A percentile compares a stretch with the other conserved stretches of the same genome.
These are phyloP conservation scores for Procapra przewalskii DNA, from an alignment of 2,113 vertebrate species.

Conservation along the genomic window DNA sequence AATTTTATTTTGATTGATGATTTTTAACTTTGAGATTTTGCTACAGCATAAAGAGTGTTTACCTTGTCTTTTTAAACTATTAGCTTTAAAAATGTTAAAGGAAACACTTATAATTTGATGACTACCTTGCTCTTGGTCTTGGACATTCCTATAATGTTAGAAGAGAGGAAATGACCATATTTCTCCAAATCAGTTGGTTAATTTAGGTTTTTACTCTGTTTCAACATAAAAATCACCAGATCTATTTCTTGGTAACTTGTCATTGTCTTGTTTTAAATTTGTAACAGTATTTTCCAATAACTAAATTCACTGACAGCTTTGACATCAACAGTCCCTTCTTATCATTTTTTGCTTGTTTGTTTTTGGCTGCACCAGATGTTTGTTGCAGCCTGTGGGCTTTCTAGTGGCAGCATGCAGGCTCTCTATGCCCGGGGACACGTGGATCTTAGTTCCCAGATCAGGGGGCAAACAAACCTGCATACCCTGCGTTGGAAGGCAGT, in stretches of 20 bases:
- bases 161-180: not conserved
- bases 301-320: not conserved
- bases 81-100: constrained; percentile 16
- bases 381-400: not conserved
- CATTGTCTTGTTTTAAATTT: constrained; percentile 18
- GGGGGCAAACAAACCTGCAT: not conserved
- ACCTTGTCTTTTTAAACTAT: not conserved
- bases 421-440: not conserved
- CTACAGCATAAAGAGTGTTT: not conserved
- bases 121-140: not conserved
- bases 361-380: not conserved
- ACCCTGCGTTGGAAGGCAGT: not conserved
- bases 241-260: not conserved
- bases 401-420: not conserved
- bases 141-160: constrained; percentile 1
- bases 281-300: not conserved
- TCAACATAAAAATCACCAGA: not conserved
- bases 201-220: not conserved
- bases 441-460: not conserved
- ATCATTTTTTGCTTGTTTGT: not conserved
- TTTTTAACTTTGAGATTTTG: not conserved
- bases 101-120: not conserved
- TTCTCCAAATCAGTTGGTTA: not conserved
- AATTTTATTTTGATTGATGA: not conserved
- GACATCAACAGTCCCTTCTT: not conserved